phyloP scores from a whole-genome alignment of 2,113 vertebrate species.

The Turdus rufiventris region DNA sequence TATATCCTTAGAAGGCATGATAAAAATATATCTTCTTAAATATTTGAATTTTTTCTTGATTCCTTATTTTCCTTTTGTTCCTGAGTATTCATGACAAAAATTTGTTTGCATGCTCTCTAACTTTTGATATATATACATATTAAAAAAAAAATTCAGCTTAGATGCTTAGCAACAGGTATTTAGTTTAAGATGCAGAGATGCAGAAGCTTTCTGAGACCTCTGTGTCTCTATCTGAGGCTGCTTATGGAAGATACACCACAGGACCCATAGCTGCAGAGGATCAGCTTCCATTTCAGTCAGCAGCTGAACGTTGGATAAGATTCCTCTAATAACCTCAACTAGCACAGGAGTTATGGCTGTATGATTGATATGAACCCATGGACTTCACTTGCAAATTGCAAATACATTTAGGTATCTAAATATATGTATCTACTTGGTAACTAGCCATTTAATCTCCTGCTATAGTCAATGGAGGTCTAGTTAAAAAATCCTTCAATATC shows the following conservation, averaged over 20 bases:
- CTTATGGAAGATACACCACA: background rate
- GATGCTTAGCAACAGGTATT: background rate
- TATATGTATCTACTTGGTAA: background rate
- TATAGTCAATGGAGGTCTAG: background rate
- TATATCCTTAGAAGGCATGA: background rate
- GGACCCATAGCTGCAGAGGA: background rate
- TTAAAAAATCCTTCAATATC: background rate
- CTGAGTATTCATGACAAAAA: background rate
- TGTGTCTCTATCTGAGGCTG: rapidly evolving
- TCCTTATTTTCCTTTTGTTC: background rate
- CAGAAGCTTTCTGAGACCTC: background rate
- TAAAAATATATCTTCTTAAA: background rate
- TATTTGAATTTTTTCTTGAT: background rate
- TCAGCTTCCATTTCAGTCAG: background rate
- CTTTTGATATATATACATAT: rapidly evolving
- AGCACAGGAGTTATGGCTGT: background rate
- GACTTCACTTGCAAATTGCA: background rate
- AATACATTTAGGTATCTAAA: background rate
- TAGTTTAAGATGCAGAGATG: background rate
- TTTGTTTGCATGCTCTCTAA: background rate
- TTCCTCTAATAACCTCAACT: background rate
- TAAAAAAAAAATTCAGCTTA: background rate
- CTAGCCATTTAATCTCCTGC: background rate
- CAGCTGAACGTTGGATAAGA: background rate
- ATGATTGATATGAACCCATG: background rate